phyloP scores from a whole-genome alignment of 2,888 invertebrate species.

The Drosophila sordidula region DNA sequence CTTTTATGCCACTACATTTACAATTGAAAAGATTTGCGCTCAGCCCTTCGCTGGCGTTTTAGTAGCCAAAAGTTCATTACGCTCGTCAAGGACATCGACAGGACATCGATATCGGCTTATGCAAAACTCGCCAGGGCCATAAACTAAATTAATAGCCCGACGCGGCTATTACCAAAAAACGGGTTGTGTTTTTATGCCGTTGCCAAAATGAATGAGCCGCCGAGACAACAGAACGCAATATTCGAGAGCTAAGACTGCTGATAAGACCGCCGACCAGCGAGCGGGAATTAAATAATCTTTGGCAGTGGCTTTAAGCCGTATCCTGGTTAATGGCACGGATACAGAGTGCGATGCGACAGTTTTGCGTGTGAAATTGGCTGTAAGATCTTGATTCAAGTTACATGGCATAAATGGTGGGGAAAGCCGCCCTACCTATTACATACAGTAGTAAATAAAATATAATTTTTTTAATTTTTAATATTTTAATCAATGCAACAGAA shows the following conservation, averaged over 20 bases:
- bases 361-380: constrained; percentile 26
- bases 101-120: constrained; percentile 24
- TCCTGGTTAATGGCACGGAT: constrained; percentile 18
- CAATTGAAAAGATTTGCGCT: constrained; percentile 53
- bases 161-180: constrained; percentile 39
- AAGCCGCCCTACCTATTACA: no score
- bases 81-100: constrained; percentile 51
- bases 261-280: constrained; percentile 33
- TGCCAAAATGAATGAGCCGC: constrained; percentile 11
- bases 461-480: neutral
- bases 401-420: neutral
- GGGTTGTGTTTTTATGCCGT: constrained; percentile 40
- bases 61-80: constrained; percentile 56
- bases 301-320: constrained; percentile 17
- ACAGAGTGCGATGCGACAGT: constrained; percentile 1
- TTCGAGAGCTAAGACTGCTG: constrained; percentile 1
- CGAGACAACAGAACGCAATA: constrained; percentile 4
- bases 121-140: constrained; percentile 47
- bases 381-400: constrained; percentile 19
- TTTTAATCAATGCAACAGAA: neutral
- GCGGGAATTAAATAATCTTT: constrained; percentile 32
- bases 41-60: constrained; percentile 19
- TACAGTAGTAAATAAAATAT: neutral
- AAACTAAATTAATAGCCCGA: constrained; percentile 63
- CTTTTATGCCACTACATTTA: constrained; percentile 47